These are phyloP conservation scores for Labeo catla DNA, from an alignment of 2,113 vertebrate genomes.

Conservation along the genomic window DNA sequence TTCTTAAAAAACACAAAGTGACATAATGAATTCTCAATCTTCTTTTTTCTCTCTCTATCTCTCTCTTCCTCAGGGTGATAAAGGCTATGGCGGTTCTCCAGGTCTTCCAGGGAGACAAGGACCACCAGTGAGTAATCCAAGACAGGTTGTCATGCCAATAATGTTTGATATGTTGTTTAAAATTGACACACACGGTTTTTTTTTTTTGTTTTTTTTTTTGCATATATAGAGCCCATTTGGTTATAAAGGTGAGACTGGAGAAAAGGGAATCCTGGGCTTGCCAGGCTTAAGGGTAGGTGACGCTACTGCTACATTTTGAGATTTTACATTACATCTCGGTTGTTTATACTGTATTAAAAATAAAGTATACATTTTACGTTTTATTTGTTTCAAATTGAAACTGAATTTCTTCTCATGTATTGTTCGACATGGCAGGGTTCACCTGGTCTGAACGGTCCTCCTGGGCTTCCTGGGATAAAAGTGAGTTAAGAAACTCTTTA, in stretches of 20 bases:
- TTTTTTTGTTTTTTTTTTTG: background rate
- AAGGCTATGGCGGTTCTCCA: constrained; percentile 78
- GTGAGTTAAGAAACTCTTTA: constrained; percentile 64
- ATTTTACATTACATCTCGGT: background rate
- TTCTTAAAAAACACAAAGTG: background rate
- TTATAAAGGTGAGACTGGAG: constrained; percentile 81
- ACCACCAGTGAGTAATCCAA: constrained; percentile 73
- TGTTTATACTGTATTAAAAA: background rate
- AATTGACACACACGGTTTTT: background rate
- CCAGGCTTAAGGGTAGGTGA: constrained; percentile 86
- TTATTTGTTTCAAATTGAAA: background rate
- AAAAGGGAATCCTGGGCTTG: constrained; percentile 89
- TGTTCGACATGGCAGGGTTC: constrained; percentile 78
- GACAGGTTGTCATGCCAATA: background rate
- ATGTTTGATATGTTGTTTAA: background rate
- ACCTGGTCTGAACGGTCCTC: constrained; percentile 80
- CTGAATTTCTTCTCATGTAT: background rate
- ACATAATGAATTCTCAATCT: background rate
- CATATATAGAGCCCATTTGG: constrained; percentile 77
- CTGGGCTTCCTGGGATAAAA: constrained; percentile 79
- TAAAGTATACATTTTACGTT: background rate
- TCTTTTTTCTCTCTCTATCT: constrained; percentile 46
- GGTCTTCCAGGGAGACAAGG: constrained; percentile 78
- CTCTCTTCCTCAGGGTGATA: constrained; percentile 78
- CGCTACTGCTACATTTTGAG: background rate